phyloP scores from a whole-genome alignment of 2,888 invertebrate genomes.

The Sycophila texana region DNA sequence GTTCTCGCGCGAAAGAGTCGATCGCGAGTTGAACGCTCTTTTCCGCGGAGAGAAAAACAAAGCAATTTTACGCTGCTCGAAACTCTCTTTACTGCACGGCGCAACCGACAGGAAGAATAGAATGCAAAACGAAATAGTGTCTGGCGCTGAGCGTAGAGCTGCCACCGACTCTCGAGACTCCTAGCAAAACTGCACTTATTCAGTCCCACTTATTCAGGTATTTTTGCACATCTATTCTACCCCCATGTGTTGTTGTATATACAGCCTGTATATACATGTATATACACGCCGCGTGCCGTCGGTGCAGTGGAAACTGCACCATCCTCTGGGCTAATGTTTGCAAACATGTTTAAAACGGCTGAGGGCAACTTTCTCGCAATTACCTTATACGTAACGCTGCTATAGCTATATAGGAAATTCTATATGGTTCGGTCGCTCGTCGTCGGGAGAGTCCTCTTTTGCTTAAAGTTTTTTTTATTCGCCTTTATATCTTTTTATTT shows the following conservation, averaged over 20 bases:
- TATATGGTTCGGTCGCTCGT: no score
- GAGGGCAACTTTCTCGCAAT: no score
- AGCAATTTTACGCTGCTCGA: conserved; percentile 42
- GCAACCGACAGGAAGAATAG: conserved; percentile 33
- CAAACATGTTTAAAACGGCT: no score
- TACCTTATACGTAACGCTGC: no score
- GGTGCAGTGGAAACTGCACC: no score
- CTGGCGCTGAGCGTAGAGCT: conserved; percentile 17
- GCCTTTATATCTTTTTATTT: no score
- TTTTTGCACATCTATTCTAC: conserved; percentile 21
- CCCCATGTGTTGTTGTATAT: not conserved
- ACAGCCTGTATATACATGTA: conserved; percentile 1
- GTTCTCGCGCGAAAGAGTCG: not conserved
- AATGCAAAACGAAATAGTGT: conserved; percentile 51
- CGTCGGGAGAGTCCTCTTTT: no score
- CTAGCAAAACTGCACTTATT: conserved; percentile 8
- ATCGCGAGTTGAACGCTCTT: not conserved
- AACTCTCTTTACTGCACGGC: not conserved
- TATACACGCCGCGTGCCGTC: not conserved
- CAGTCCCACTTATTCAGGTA: conserved; percentile 52
- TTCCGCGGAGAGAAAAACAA: conserved; percentile 49
- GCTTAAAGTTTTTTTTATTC: no score
- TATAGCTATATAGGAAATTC: no score
- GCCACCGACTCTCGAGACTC: not conserved
- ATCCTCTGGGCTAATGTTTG: no score